Base-by-base conservation (phyloP, 2,888 invertebrate genomes). In the Gibbula magus region DNA sequence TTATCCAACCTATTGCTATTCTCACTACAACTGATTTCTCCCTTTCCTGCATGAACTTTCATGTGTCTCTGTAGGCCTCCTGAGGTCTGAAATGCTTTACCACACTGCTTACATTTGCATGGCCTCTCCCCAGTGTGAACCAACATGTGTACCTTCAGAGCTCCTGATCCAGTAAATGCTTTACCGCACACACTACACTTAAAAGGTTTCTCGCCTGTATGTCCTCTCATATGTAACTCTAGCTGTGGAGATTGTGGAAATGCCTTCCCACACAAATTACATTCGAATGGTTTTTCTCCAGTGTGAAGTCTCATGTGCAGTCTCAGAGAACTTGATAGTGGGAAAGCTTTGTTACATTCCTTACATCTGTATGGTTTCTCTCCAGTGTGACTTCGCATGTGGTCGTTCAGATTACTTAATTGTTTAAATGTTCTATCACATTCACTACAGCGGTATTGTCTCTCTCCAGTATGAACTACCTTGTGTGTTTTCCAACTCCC, bases 41-140 rank as follows among this genome's bases (percentile, higher is more conserved):
- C 10, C 13, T 45, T 10, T 13, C 13, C 13, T 45, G 10, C 13
- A 13, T 45, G 45, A 45, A 7, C 13, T 1, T 13, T 45, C 45
- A 45, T 45, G 45, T 45, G 45, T 13, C 10, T 4, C 45, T 45
- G 1, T 1, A 10, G 13, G 13, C 1, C 13, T 13, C 45, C 45
- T 45, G 45, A 45, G 13, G 10, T 45, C 45, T 45, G 45, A 45
- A 45, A 45, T 45, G 13, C 13, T 45, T 45, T 45, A 45, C 4
- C 45, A 45, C 45, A 45, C 45, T 10, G 10, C 1, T 13, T 45
- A 45, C 78, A 78, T 32, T 29, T 29, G 7, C 20, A 78, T 22
- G 78, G 78, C n/a, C 52, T 66, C 18, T 78, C 78, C 32, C 70
- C 51, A 2, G 51, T 70, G 53, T 78, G 78, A 13, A 25, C 25